phyloP scores from a whole-genome alignment of 2,797 vertebrate genomes.

The Crenuchus spilurus region DNA sequence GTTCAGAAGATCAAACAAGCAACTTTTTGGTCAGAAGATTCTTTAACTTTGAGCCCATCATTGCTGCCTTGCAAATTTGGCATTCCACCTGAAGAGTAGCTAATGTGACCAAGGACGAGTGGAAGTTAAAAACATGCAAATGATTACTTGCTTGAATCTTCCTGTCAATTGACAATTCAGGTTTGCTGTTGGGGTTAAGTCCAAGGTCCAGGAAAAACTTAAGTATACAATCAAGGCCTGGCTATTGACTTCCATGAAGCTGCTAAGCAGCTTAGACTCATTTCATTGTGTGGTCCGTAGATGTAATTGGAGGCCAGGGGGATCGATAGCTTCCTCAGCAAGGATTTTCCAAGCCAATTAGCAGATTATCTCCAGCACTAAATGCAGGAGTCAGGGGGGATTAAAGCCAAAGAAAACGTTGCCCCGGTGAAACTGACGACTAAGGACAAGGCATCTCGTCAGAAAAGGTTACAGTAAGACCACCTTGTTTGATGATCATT shows the following conservation, averaged over 20 bases:
- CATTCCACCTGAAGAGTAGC: too few relatives aligned
- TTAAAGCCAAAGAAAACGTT: slow-evolving; percentile 64
- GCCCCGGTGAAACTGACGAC: slow-evolving; percentile 25
- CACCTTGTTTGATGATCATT: neutral
- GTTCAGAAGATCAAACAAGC: too few relatives aligned
- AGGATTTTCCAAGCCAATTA: slow-evolving; percentile 82
- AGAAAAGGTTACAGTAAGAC: neutral
- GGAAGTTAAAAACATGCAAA: slow-evolving; percentile 5
- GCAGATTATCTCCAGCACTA: slow-evolving; percentile 74
- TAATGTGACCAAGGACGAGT: neutral
- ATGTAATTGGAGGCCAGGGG: slow-evolving; percentile 68
- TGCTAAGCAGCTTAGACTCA: slow-evolving; percentile 70
- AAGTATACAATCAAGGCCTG: slow-evolving; percentile 50
- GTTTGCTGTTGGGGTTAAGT: neutral
- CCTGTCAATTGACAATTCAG: too few relatives aligned
- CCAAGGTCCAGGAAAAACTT: slow-evolving; percentile 4
- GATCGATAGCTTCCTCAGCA: slow-evolving; percentile 75
- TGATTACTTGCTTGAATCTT: too few relatives aligned
- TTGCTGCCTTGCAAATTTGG: too few relatives aligned
- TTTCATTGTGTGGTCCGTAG: slow-evolving; percentile 53
- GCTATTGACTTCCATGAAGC: slow-evolving; percentile 61
- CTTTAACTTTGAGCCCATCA: too few relatives aligned
- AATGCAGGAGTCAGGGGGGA: slow-evolving; percentile 73
- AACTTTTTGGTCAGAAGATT: too few relatives aligned
- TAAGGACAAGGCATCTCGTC: slow-evolving; percentile 44